A percentile compares a stretch with the other conserved stretches of the same genome.
Conservation (phyloP, 2,888 invertebrate species). For the Spilosoma lubricipeda region DNA sequence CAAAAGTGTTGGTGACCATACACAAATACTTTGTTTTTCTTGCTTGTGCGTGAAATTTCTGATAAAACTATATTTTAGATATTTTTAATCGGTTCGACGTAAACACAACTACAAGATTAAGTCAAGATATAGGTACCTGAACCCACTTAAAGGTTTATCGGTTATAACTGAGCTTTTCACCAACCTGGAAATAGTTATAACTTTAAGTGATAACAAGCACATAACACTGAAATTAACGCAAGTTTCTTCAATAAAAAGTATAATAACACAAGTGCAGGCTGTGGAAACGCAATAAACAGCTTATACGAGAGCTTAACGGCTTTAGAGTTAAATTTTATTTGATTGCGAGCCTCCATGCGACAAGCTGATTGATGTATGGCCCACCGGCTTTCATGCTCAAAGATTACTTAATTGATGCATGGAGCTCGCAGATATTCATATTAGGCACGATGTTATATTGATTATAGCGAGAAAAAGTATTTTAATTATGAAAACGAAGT, state of each 20-base stretch:
- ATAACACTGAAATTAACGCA: slow-evolving; percentile 7
- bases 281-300: slow-evolving; percentile 50
- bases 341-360: slow-evolving; percentile 76
- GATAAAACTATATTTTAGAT: no score
- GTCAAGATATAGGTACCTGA: no score
- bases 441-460: slow-evolving; percentile 31
- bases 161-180: not conserved
- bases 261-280: slow-evolving; percentile 32
- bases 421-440: slow-evolving; percentile 58
- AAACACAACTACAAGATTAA: no score
- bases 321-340: slow-evolving; percentile 85
- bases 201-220: not conserved
- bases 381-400: slow-evolving; percentile 63
- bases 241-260: slow-evolving; percentile 26
- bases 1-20: no score
- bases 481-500: no score
- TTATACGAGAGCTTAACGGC: slow-evolving; percentile 57
- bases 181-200: not conserved
- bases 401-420: slow-evolving; percentile 76
- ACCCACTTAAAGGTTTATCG: not conserved
- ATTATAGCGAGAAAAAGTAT: not conserved
- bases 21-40: no score
- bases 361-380: slow-evolving; percentile 82
- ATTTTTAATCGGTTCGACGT: no score
- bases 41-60: no score